phyloP scores from a whole-genome alignment of 35 echinoderm and acorn worm species.

The Antedon bifida region DNA sequence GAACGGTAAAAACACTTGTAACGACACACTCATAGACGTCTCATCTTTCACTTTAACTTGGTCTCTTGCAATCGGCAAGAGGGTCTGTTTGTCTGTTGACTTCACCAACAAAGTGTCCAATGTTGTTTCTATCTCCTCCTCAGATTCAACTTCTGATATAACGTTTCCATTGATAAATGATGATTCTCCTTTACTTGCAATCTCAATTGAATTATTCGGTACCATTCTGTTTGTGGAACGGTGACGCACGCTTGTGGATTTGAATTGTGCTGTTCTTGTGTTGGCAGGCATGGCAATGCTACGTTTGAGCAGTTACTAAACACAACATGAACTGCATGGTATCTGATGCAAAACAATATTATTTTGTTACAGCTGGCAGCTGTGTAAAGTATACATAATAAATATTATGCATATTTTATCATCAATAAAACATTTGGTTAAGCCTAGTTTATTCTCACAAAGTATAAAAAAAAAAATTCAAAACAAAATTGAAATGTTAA shows the following conservation, averaged over 20 bases:
- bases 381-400: too few species aligned
- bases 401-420: too few species aligned
- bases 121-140: background rate
- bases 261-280: background rate
- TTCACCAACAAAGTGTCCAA: background rate
- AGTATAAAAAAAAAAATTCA: too few species aligned
- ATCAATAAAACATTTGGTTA: too few species aligned
- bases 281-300: background rate
- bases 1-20: constrained; percentile 76
- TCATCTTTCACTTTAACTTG: constrained; percentile 20
- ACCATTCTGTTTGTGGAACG: background rate
- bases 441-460: too few species aligned
- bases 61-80: background rate
- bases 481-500: too few species aligned
- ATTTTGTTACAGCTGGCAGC: background rate
- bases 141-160: background rate
- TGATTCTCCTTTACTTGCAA: background rate
- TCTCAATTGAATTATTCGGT: background rate
- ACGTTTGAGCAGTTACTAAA: background rate
- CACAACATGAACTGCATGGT: background rate
- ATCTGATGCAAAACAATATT: background rate
- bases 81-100: background rate
- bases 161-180: background rate
- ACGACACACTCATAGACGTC: constrained; percentile 46
- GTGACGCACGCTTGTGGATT: background rate